These are phyloP conservation scores for Venturia canescens DNA, from an alignment of 1,140 invertebrate genomes.

Conservation along the genomic window DNA sequence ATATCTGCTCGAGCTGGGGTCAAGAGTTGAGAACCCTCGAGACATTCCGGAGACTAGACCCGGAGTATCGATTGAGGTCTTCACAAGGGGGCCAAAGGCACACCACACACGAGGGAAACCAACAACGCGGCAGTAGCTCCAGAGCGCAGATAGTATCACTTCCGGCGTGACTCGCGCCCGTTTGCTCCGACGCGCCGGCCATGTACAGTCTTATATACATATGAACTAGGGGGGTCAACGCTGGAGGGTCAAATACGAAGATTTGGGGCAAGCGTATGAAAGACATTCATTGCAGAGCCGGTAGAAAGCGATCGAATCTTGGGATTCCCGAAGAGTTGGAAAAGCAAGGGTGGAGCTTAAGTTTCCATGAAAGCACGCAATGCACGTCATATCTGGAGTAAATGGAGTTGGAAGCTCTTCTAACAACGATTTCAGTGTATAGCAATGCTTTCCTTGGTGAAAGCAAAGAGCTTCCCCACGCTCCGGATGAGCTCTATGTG, in stretches of 20 bases:
- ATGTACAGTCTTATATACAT: constrained; percentile 4
- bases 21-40: constrained; percentile 47
- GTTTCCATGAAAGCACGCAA: background rate
- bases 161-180: constrained; percentile 60
- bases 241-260: constrained; percentile 29
- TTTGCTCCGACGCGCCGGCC: constrained; percentile 46
- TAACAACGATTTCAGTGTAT: background rate
- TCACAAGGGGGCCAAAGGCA: constrained; percentile 11
- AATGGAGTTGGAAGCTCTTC: constrained; percentile 28
- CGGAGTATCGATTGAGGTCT: constrained; percentile 39
- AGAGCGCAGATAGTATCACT: constrained; percentile 40
- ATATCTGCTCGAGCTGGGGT: constrained; percentile 16
- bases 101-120: constrained; percentile 28
- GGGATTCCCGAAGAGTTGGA: background rate
- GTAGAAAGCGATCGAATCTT: constrained; percentile 21
- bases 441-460: background rate
- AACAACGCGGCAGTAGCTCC: constrained; percentile 33
- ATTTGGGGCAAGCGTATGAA: constrained; percentile 43
- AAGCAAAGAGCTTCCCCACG: background rate
- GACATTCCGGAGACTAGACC: constrained; percentile 47
- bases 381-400: constrained; percentile 9
- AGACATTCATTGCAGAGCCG: constrained; percentile 28
- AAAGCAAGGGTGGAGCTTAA: background rate
- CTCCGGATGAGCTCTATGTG: background rate
- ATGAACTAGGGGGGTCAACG: constrained; percentile 40